Evolutionary conservation across 2,113 vertebrate species (phyloP).

Genomic region (Eptesicus fuscus): DNA sequence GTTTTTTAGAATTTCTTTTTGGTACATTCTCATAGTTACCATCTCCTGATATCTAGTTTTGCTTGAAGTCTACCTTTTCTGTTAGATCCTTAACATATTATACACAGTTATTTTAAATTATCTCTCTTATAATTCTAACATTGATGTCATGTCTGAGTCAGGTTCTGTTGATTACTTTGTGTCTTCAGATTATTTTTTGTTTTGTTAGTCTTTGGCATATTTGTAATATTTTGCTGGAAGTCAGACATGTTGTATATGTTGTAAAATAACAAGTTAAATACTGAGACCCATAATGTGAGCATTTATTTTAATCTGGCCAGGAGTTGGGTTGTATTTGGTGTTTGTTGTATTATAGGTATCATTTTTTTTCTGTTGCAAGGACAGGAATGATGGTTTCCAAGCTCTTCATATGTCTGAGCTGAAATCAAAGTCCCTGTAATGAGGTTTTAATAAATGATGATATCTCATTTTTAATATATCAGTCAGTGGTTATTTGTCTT

Average conservation of each 20-base stretch:
- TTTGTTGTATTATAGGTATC: background rate
- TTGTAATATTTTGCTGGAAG: background rate
- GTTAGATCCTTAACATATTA: background rate
- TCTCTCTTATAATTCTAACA: background rate
- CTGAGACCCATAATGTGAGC: background rate
- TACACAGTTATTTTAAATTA: background rate
- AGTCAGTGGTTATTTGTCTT: background rate
- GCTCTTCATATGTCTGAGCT: background rate
- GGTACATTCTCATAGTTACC: background rate
- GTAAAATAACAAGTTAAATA: background rate
- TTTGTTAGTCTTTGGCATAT: background rate
- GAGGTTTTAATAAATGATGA: background rate
- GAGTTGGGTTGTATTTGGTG: background rate
- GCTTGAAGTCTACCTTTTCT: background rate
- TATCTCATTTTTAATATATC: slow-evolving; percentile 9
- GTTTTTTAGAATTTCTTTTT: slow-evolving; percentile 17
- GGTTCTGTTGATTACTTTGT: background rate
- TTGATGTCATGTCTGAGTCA: background rate
- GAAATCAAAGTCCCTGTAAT: background rate
- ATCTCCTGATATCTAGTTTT: background rate
- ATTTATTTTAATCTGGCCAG: background rate
- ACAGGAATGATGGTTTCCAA: background rate
- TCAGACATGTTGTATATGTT: background rate
- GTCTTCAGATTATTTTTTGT: background rate
- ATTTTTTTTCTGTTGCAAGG: background rate